These are phyloP conservation scores for Dolichomitus sp. DNA, from an alignment of 2,888 invertebrate genomes.

Conservation along the genomic window DNA sequence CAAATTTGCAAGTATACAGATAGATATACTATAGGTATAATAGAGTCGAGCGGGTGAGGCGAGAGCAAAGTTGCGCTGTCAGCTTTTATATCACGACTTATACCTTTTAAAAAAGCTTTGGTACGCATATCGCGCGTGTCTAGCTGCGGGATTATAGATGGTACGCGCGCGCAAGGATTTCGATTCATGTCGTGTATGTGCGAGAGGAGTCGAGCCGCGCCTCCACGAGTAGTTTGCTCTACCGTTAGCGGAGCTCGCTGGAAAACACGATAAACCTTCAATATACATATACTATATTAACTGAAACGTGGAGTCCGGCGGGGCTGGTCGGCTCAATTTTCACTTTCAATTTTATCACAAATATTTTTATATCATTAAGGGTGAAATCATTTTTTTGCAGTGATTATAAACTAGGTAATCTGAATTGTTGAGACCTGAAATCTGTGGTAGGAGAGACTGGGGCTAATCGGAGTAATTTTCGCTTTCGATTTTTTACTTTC, in stretches of 20 bases:
- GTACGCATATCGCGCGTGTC: slow-evolving; percentile 31
- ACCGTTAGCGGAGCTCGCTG: slow-evolving; percentile 54
- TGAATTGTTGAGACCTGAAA: too few species aligned
- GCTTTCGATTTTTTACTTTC: too few species aligned
- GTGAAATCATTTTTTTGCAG: too few species aligned
- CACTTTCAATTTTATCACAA: too few species aligned
- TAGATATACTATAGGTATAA: not conserved
- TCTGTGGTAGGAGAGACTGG: too few species aligned
- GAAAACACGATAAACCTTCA: slow-evolving; percentile 62
- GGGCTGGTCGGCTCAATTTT: too few species aligned
- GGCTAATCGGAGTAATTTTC: too few species aligned
- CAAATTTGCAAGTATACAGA: not conserved
- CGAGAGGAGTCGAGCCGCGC: slow-evolving; percentile 55
- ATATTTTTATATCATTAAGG: too few species aligned
- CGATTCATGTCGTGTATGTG: slow-evolving; percentile 45
- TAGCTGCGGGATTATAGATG: slow-evolving; percentile 59
- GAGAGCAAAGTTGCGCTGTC: slow-evolving; percentile 39
- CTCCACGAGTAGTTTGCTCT: slow-evolving; percentile 57
- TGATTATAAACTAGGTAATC: too few species aligned
- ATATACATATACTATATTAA: slow-evolving; percentile 29
- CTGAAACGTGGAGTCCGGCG: slow-evolving; percentile 58
- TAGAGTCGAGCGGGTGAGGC: slow-evolving; percentile 4
- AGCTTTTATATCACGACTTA: slow-evolving; percentile 14
- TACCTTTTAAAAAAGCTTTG: slow-evolving; percentile 33
- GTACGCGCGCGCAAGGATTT: slow-evolving; percentile 39